These are phyloP conservation scores for Philonicus albiceps DNA, from an alignment of 2,888 invertebrate species.

Conservation along the genomic window DNA sequence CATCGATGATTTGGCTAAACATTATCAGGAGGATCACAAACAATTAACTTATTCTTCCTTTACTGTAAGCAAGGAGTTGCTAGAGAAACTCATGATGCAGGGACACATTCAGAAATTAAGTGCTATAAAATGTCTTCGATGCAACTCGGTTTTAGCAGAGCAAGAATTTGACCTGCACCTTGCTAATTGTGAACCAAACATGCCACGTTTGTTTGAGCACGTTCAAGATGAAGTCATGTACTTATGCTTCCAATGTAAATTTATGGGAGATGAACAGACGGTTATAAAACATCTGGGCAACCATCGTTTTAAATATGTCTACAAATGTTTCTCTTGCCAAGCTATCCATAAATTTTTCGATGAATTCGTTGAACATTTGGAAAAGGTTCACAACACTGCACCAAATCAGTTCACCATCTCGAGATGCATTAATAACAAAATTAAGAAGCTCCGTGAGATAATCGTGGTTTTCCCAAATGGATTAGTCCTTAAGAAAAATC, in stretches of 20 bases:
- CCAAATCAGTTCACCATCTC: conserved; percentile 11
- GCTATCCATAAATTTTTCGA: not conserved
- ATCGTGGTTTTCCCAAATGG: conserved; percentile 1
- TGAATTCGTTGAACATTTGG: conserved; percentile 6
- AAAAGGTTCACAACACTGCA: not conserved
- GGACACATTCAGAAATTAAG: not conserved
- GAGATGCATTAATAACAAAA: not conserved
- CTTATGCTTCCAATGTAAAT: not conserved
- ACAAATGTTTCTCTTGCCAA: not conserved
- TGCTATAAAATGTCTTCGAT: conserved; percentile 3
- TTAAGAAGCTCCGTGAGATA: not conserved
- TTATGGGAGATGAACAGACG: not conserved
- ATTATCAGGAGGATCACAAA: not conserved
- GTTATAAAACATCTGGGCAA: not conserved
- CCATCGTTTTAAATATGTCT: not conserved
- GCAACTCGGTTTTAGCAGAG: not conserved
- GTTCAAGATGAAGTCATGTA: not conserved
- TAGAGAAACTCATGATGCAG: not conserved
- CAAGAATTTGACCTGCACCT: not conserved
- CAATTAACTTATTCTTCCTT: not conserved
- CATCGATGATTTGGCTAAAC: not conserved
- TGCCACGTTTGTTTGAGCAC: not conserved
- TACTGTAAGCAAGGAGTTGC: not conserved
- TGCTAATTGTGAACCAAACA: not conserved
- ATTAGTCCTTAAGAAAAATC: not conserved